Percentiles rank a stretch among this genome's conserved stretches.
Evolutionary conservation across 2,888 invertebrate genomes (phyloP).

Genomic region (Tanytarsus gracilentus): DNA sequence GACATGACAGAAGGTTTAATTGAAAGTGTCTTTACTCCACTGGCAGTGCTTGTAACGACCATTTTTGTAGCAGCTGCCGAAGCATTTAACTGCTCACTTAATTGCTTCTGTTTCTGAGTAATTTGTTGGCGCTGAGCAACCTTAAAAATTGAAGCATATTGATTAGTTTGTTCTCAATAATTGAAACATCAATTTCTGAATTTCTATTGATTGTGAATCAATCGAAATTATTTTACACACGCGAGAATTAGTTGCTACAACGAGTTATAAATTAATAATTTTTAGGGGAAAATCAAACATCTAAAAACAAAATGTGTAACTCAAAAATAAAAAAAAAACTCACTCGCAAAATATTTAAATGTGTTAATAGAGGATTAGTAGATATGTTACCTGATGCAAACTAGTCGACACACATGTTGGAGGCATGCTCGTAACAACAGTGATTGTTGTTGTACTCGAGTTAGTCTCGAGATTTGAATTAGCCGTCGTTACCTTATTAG

Average conservation of each 20-base stretch:
- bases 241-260: too few species aligned
- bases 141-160: constrained; percentile 40
- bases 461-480: constrained; percentile 33
- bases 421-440: constrained; percentile 39
- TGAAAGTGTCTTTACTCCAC: constrained; percentile 11
- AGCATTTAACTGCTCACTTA: constrained; percentile 46
- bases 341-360: constrained; percentile 23
- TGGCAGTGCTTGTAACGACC: background rate
- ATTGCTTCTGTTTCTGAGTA: constrained; percentile 49
- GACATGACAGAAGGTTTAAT: constrained; percentile 10
- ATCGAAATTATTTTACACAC: too few species aligned
- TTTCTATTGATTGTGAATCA: background rate
- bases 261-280: too few species aligned
- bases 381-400: constrained; percentile 36
- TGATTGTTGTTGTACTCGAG: constrained; percentile 31
- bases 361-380: constrained; percentile 15
- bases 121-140: constrained; percentile 63
- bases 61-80: constrained; percentile 38
- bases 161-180: background rate
- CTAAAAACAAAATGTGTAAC: too few species aligned
- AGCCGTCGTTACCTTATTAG: constrained; percentile 68
- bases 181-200: background rate
- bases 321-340: constrained; percentile 3
- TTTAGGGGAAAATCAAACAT: constrained; percentile 32
- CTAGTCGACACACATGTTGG: constrained; percentile 34